Percentiles rank a stretch among this genome's conserved stretches.
These are phyloP conservation scores for Aix galericulata DNA, from an alignment of 2,113 vertebrate species.

Conservation along the genomic window DNA sequence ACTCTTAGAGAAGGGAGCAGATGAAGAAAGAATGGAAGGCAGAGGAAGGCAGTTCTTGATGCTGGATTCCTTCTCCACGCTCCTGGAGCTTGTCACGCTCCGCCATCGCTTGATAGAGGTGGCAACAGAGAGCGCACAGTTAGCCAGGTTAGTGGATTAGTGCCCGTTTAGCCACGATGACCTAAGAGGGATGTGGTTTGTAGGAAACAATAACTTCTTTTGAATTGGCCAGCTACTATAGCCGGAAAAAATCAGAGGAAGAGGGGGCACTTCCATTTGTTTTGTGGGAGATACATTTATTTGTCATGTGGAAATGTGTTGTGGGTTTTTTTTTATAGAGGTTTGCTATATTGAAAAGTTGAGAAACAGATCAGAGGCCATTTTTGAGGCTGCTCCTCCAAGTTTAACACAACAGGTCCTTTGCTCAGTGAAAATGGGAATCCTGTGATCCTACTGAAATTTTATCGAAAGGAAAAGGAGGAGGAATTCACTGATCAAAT, in stretches of 20 bases:
- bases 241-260: background rate
- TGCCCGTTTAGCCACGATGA: background rate
- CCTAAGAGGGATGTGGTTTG: background rate
- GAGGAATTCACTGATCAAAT: background rate
- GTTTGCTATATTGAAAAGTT: background rate
- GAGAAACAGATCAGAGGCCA: background rate
- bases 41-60: conserved; percentile 56
- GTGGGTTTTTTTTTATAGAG: background rate
- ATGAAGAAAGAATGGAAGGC: conserved; percentile 24
- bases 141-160: conserved; percentile 64
- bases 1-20: background rate
- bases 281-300: background rate
- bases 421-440: background rate
- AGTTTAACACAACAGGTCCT: background rate
- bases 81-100: conserved; percentile 78
- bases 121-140: conserved; percentile 55
- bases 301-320: background rate
- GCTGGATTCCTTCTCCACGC: conserved; percentile 72
- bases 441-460: background rate
- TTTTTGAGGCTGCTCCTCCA: background rate
- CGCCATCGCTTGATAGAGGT: conserved; percentile 70
- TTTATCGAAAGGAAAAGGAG: background rate
- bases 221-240: background rate
- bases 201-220: background rate
- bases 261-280: background rate